Base-by-base conservation (phyloP, 2,113 vertebrate species). In the Leptobrachium leishanense region DNA sequence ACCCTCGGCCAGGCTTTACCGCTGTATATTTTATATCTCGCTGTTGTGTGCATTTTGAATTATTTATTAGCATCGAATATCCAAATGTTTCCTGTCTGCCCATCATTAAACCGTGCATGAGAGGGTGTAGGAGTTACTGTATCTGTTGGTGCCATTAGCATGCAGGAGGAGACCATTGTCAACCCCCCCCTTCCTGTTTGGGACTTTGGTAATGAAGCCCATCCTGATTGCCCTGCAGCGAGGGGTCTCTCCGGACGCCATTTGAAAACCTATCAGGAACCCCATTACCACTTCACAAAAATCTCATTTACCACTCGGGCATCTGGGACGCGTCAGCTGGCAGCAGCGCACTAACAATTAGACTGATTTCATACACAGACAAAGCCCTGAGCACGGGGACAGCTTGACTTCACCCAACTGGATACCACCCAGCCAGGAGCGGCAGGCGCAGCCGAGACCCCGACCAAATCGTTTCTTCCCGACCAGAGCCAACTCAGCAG, bases 231-330 rank as follows among this genome's bases (percentile, higher is more conserved):
- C 72, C 13, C 72, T 20, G 53, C 13, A 11, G 54, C 72, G 55
- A 15, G 3, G n/a, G 55, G 72, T 74, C 72, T 74, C 72, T 43
- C 72, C 13, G 55, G 72, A 74, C 41, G 39, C 62, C n/a, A 39
- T 39, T 64, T 39, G n/a, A 64, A 64, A 64, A 64, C 39, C 6
- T n/a, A 42, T 73, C 71, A 44, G 54, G 72, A 74, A 43, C 54
- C 57, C 72, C 72, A 74, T 74, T 74, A 74, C 72, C 72, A 62
- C 72, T 74, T 9, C 72, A 74, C 72, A 74, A 74, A 74, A 63
- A 74, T 74, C 72, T 74, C 54, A 74, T 74, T 74, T 74, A 74
- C 41, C 72, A 74, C 72, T 41, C 39, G 72, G 70, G 72, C 42
- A 74, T 43, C 72, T 63, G 72, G 72, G 72, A 74, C 13, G 31